These are phyloP conservation scores for Sylvietta virens DNA, from an alignment of 2,113 vertebrate genomes.

Conservation along the genomic window DNA sequence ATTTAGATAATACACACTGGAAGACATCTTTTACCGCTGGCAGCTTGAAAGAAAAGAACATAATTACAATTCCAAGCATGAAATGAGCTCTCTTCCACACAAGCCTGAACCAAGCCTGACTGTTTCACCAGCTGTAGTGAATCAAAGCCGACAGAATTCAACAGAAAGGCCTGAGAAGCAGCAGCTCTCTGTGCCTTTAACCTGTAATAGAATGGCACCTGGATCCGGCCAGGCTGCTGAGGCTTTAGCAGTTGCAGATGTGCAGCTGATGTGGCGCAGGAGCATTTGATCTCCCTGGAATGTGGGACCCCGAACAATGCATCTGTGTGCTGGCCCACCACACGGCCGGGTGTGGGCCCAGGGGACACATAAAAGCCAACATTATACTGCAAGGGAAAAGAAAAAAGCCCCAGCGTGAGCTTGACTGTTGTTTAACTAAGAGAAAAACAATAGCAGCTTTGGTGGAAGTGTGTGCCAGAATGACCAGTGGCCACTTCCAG, in stretches of 20 bases:
- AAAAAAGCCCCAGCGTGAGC: constrained; percentile 39
- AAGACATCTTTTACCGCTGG: constrained; percentile 62
- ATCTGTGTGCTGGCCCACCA: constrained; percentile 34
- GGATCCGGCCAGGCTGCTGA: constrained; percentile 55
- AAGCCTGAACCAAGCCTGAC: constrained; percentile 67
- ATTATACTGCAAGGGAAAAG: constrained; percentile 21
- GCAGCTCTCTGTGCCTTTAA: constrained; percentile 50
- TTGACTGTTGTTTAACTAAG: constrained; percentile 3
- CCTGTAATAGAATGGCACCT: constrained; percentile 75
- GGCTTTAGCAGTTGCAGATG: constrained; percentile 36
- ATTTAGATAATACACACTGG: constrained; percentile 50
- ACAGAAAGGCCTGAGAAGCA: constrained; percentile 42
- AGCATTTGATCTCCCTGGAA: constrained; percentile 45
- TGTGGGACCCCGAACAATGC: constrained; percentile 30
- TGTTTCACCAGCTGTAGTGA: constrained; percentile 73
- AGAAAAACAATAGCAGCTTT: constrained; percentile 31
- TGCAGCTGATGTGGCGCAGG: constrained; percentile 19
- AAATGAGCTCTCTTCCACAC: constrained; percentile 66
- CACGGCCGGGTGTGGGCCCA: background rate
- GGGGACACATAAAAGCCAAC: constrained; percentile 40
- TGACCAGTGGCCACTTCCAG: constrained; percentile 47
- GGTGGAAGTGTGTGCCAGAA: background rate
- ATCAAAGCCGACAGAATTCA: constrained; percentile 71
- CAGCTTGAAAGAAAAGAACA: constrained; percentile 63
- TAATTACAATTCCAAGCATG: constrained; percentile 70